Conservation (phyloP, 2,888 invertebrate species). For the Frankliniella intonsa region DNA sequence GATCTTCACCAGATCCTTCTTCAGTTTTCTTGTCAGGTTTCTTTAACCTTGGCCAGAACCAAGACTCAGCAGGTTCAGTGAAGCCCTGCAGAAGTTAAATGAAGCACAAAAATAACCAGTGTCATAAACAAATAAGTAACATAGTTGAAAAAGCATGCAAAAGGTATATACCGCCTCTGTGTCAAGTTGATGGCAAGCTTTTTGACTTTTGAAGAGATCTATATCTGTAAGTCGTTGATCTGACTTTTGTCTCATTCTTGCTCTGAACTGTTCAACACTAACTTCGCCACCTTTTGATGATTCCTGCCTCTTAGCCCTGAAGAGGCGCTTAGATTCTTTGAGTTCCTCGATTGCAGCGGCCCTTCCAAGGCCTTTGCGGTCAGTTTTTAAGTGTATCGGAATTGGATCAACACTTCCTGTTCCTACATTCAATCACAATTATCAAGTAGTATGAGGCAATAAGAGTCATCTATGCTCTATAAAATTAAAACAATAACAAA, state of each 20-base stretch:
- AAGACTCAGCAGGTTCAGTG: constrained; percentile 54
- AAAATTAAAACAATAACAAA: background rate
- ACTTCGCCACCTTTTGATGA: constrained; percentile 40
- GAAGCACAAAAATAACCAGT: constrained; percentile 22
- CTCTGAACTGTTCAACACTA: constrained; percentile 51
- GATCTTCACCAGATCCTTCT: constrained; percentile 38
- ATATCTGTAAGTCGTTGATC: constrained; percentile 47
- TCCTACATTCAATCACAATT: constrained; percentile 29
- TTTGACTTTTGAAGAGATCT: constrained; percentile 52
- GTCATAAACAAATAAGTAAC: background rate
- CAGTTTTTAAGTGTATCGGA: constrained; percentile 56
- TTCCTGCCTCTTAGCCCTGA: constrained; percentile 42
- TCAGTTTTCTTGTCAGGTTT: constrained; percentile 37
- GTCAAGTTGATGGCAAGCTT: constrained; percentile 57
- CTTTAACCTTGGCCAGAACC: constrained; percentile 53
- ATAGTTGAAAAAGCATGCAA: background rate
- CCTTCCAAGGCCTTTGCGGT: constrained; percentile 61
- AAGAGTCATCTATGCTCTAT: background rate
- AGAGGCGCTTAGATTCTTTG: constrained; percentile 42
- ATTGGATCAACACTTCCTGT: constrained; percentile 59
- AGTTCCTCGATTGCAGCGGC: constrained; percentile 48
- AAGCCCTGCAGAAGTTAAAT: constrained; percentile 44
- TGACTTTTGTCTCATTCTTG: constrained; percentile 50
- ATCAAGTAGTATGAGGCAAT: constrained; percentile 29
- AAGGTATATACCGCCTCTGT: constrained; percentile 47